Conservation (phyloP, 2,797 vertebrate genomes). For the Morus bassanus region DNA sequence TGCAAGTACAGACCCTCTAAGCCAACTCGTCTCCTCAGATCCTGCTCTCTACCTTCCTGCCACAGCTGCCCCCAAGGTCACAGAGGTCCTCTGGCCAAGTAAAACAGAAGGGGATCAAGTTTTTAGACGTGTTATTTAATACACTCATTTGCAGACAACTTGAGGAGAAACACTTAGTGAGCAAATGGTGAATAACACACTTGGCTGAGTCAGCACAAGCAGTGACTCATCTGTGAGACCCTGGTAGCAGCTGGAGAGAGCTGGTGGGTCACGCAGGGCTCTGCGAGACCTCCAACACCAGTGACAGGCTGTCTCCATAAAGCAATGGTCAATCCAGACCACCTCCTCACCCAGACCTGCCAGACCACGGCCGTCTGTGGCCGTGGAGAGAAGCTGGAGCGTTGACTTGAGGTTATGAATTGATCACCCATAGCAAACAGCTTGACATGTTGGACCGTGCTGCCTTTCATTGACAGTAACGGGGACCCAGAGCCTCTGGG, state of each 20-base stretch:
- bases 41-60: not conserved
- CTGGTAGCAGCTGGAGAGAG: not conserved
- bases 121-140: not conserved
- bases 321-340: not conserved
- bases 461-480: not conserved
- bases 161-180: not conserved
- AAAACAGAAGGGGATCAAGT: not conserved
- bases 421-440: not conserved
- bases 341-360: not conserved
- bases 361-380: fast-evolving
- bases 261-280: not conserved
- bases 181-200: not conserved
- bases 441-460: not conserved
- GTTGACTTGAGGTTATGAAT: not conserved
- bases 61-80: not conserved
- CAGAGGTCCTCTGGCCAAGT: not conserved
- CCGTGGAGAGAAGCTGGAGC: not conserved
- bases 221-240: not conserved
- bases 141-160: not conserved
- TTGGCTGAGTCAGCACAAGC: not conserved
- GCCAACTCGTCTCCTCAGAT: not conserved
- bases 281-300: not conserved
- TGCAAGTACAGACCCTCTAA: not conserved
- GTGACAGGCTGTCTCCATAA: not conserved
- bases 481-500: not conserved